Base-by-base conservation (phyloP, 2,888 invertebrate species). In the Parnassius glacialis region DNA sequence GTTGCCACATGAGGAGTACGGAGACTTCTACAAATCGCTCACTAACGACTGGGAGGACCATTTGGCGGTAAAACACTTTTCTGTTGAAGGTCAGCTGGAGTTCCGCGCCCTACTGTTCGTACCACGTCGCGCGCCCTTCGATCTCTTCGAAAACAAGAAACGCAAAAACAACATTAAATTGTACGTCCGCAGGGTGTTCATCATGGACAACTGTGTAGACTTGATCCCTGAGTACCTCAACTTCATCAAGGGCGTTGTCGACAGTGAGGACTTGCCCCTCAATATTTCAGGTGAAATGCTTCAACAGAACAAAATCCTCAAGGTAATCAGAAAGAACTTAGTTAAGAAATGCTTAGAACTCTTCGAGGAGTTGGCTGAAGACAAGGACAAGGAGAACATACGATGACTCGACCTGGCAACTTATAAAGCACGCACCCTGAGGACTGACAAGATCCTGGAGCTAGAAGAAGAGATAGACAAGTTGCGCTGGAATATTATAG, bases 191-290 rank as follows among this genome's bases (percentile, higher is more conserved):
- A 94, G 99, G 67, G 99, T 99, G 0, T 99, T 99, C 93, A 99
- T 99, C 87, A 99, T 99, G 99, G 99, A 99, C 92, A 99, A 99
- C 93, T 99, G 99, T 79, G 99, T 99, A 81, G 99, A 99, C 79
- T 93, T 99, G n/a, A 99, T 99, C 80, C 99, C 99, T 0, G 99
- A 99, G 84, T 99, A 99, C 89, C 92, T 99, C 70, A 99, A 97
- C 92, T 97, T 97, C 92, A 94, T 97, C 82, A 96, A 96, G 90
- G 99, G 99, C 83, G 99, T 99, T n/a, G 99, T 99, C 3, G 99
- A 99, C 91, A 97, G 97, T 60, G 99, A 99, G 88, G 99, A 99
- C 92, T 92, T 99, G 75, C 99, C 99, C 0, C 92, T 99, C 20
- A 99, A 99, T 93, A 99, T 99, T 80, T 99, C 99, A 59, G 96